Evolutionary conservation across 1,140 invertebrate species (phyloP).

Genomic region (Atta colombica): DNA sequence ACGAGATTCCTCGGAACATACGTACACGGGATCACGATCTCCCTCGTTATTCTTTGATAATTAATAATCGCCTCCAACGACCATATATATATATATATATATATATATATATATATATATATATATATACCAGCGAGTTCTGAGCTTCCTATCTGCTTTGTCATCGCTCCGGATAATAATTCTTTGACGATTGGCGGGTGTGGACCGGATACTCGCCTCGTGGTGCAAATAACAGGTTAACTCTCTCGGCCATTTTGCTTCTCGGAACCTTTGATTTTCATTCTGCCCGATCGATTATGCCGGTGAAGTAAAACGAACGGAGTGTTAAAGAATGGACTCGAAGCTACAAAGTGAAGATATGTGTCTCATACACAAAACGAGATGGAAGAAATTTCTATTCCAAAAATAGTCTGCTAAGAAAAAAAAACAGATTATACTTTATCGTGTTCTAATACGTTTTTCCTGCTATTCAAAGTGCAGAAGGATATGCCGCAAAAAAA

Average conservation of each 20-base stretch:
- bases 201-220: conserved; percentile 32
- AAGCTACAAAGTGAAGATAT: conserved; percentile 19
- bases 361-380: not conserved
- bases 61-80: conserved; percentile 71
- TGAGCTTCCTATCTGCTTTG: conserved; percentile 76
- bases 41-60: conserved; percentile 71
- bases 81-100: not conserved
- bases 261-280: conserved; percentile 56
- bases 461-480: conserved; percentile 19
- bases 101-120: too few relatives aligned
- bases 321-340: conserved; percentile 17
- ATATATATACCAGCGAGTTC: conserved; percentile 5
- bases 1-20: conserved; percentile 19
- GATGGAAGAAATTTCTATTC: conserved; percentile 20
- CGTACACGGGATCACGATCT: conserved; percentile 53
- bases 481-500: not conserved
- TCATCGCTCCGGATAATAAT: conserved; percentile 78
- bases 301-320: not conserved
- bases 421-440: not conserved
- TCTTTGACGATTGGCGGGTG: conserved; percentile 63
- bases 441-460: conserved; percentile 19
- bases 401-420: not conserved
- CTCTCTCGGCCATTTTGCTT: conserved; percentile 6
- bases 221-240: conserved; percentile 48
- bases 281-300: conserved; percentile 16